Conservation (phyloP, 2,113 vertebrate species). For the Fregetta grallaria region DNA sequence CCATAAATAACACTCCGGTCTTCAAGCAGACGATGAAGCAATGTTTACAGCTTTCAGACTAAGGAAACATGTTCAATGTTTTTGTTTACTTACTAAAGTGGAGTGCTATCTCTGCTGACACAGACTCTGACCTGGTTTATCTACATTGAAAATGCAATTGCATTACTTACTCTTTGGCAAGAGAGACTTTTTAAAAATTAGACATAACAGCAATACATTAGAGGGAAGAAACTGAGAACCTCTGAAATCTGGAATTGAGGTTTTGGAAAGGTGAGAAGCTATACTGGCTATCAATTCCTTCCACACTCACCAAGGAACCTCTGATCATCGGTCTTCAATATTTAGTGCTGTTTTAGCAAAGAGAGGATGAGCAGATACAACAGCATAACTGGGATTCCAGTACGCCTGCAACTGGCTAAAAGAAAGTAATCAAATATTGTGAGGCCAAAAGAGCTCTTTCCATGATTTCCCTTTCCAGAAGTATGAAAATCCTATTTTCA, state of each 20-base stretch:
- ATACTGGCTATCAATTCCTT: not conserved
- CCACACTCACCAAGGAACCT: not conserved
- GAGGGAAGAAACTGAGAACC: not conserved
- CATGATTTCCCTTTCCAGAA: not conserved
- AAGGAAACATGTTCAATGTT: not conserved
- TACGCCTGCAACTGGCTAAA: not conserved
- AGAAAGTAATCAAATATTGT: not conserved
- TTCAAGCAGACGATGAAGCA: not conserved
- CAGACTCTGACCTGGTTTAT: not conserved
- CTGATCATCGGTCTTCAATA: rapidly evolving
- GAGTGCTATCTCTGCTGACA: not conserved
- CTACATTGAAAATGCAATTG: not conserved
- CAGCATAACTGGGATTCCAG: not conserved
- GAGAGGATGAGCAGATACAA: not conserved
- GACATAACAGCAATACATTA: not conserved
- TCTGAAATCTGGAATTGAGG: not conserved
- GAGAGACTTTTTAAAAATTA: not conserved
- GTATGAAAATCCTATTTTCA: not conserved
- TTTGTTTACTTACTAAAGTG: not conserved
- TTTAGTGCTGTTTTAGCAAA: not conserved
- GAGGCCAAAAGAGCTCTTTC: not conserved
- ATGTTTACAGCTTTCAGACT: not conserved
- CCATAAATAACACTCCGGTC: not conserved
- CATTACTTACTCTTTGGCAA: not conserved
- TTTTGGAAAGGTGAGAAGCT: not conserved